Evolutionary conservation across 2,888 invertebrate genomes (phyloP), one percentile per base, ranked within the genome.

Genomic region (Amphimallon solstitiale): DNA sequence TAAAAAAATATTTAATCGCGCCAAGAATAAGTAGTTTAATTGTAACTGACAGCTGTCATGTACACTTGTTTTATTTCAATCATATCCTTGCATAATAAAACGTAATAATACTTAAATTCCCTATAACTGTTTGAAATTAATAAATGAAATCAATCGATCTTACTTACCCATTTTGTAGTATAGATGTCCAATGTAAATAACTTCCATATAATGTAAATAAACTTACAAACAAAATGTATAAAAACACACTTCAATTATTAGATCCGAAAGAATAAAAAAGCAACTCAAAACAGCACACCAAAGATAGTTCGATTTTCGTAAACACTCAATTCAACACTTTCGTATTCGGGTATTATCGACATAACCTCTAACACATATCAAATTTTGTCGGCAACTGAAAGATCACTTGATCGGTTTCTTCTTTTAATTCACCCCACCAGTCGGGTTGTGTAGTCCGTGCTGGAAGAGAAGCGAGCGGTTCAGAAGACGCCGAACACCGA

Each of bases 301-400:
- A 49, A 62, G 34, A 49, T 19, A 35, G 29, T 59, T 43, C 56
- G 56, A 21, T 29, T 43, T 10, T 29, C 56, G 56, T 43, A 43
- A 59, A 59, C 56, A 59, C 43, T 15, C 10, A 34, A 43, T 43
- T 59, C 12, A 56, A 56, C 34, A 17, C 34, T 43, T 59, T 59
- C 43, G 56, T 29, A 29, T 21, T 59, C 56, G 56, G 5, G 29
- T 29, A 59, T 59, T 59, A n/a, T n/a, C n/a, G 19, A 38, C 54
- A 59, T 59, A 34, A 59, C 29, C 56, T 59, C 9, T 29, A n/a
- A n/a, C n/a, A 7, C 29, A n/a, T 14, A 9, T 14, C 23, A 38
- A 63, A 10, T 40, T 62, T 63, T 37, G 63, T 63, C 63, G 63
- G 43, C 52, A 52, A 63, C 63, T 63, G 54, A 63, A 54, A 23